Conservation (phyloP, 2,888 invertebrate species). For the Drosophila anomalata region DNA sequence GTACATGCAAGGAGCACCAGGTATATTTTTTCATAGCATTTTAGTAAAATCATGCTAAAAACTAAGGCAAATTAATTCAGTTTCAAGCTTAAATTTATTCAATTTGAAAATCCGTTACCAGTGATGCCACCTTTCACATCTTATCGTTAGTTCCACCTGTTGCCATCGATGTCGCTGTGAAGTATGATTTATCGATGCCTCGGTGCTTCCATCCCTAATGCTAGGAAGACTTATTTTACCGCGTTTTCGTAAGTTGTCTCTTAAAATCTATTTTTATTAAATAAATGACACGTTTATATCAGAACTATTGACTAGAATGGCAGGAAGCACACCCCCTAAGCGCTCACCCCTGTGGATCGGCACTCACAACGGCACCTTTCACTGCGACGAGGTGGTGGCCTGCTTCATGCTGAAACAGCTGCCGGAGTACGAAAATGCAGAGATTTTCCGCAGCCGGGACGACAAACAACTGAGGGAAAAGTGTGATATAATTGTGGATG, state of each 20-base stretch:
- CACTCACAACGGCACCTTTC: conserved; percentile 81
- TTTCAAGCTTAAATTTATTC: background rate
- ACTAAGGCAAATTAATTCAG: background rate
- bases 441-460: conserved; percentile 89
- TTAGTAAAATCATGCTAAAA: background rate
- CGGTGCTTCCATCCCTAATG: conserved; percentile 22
- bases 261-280: background rate
- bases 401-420: conserved; percentile 94
- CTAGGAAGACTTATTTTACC: conserved; percentile 36
- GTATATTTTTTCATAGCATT: background rate
- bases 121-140: conserved; percentile 2
- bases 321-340: conserved; percentile 52
- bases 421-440: conserved; percentile 91
- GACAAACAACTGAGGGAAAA: conserved; percentile 86
- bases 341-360: conserved; percentile 71
- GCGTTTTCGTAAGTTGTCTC: conserved; percentile 45
- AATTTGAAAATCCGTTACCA: conserved; percentile 11
- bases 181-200: background rate
- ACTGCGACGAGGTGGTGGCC: conserved; percentile 87
- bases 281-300: background rate
- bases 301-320: conserved; percentile 46
- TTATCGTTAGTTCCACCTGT: no score
- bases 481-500: conserved; percentile 98
- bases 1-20: conserved; percentile 1
- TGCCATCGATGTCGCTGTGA: background rate